Evolutionary conservation across 2,888 invertebrate genomes (phyloP).

Genomic region (Dynastes hyllus): DNA sequence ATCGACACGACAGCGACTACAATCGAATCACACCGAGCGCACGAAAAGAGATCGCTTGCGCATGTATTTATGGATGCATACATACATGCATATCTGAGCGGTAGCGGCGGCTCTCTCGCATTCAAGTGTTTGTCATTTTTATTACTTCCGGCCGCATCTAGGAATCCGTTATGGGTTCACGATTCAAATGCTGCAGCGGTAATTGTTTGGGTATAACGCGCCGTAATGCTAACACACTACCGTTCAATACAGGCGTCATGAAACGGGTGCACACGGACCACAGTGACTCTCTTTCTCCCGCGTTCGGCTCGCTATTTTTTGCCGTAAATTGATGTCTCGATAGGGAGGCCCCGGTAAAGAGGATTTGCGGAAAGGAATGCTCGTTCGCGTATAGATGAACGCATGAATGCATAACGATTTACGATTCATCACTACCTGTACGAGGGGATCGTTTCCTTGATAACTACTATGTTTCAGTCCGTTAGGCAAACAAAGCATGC

Average conservation of each 20-base stretch:
- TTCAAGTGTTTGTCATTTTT: constrained; percentile 40
- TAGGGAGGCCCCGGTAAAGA: background rate
- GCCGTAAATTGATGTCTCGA: constrained; percentile 1
- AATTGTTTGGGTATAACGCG: constrained; percentile 4
- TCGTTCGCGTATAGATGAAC: background rate
- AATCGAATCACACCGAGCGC: no score
- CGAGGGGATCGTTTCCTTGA: no score
- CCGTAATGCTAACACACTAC: background rate
- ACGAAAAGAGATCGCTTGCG: no score
- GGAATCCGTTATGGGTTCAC: constrained; percentile 28
- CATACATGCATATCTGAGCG: constrained; percentile 12
- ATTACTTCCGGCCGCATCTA: constrained; percentile 32
- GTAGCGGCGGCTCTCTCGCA: background rate
- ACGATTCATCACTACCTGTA: no score
- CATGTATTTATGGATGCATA: background rate
- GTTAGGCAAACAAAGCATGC: no score
- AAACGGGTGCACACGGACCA: background rate
- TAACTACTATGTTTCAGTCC: no score
- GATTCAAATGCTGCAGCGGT: constrained; percentile 14
- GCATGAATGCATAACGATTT: no score
- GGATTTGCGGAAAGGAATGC: constrained; percentile 7
- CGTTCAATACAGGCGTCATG: background rate
- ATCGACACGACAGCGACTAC: no score
- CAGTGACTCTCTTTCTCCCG: background rate
- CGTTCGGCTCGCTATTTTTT: background rate